Conservation (phyloP, 2,113 vertebrate genomes). For the Pituophis catenifer region DNA sequence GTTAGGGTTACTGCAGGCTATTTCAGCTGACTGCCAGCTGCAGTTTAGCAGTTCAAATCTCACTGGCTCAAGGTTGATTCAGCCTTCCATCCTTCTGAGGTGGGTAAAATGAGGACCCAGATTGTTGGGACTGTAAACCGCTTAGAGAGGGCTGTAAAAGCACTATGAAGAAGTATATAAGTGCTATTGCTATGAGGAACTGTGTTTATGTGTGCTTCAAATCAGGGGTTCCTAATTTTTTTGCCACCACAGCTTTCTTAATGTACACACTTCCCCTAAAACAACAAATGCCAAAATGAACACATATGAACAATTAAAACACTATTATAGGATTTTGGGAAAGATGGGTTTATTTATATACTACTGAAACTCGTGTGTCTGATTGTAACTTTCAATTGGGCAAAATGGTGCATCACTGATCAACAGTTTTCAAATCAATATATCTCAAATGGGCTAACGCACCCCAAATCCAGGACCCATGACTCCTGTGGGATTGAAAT, state of each 20-base stretch:
- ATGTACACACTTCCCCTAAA: not conserved
- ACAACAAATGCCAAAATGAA: not conserved
- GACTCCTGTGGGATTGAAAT: not conserved
- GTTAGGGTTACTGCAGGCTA: no score
- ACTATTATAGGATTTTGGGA: not conserved
- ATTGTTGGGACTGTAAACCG: no score
- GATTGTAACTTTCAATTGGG: not conserved
- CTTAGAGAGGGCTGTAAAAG: no score
- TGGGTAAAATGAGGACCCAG: no score
- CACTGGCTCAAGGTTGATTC: no score
- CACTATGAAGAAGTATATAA: no score
- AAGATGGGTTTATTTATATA: not conserved
- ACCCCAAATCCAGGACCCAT: not conserved
- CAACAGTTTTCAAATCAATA: not conserved
- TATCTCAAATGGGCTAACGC: not conserved
- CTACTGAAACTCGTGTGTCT: not conserved
- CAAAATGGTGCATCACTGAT: not conserved
- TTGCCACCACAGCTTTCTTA: not conserved
- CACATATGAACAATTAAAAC: not conserved
- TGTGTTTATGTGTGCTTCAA: not conserved
- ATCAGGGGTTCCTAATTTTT: not conserved
- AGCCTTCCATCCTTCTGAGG: no score
- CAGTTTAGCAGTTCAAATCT: no score
- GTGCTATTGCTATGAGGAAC: not conserved
- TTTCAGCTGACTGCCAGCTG: no score